These are phyloP conservation scores for Marronus borbonicus DNA, from an alignment of 2,888 invertebrate genomes.

Conservation along the genomic window DNA sequence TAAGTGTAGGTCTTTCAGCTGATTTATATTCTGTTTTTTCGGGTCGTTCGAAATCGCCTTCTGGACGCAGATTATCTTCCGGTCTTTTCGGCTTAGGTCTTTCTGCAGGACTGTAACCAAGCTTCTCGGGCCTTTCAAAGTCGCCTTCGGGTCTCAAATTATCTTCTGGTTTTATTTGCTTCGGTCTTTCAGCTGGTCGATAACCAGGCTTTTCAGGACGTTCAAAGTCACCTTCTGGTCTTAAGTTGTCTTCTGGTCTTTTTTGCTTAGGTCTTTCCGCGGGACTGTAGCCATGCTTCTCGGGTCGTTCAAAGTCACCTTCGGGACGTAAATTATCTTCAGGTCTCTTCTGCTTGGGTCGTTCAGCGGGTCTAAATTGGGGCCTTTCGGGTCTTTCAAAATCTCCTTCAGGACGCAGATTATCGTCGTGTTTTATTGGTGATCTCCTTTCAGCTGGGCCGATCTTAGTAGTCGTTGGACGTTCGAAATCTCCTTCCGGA, in stretches of 20 bases:
- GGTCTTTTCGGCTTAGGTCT: constrained; percentile 72
- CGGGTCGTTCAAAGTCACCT: constrained; percentile 71
- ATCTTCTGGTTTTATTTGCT: constrained; percentile 73
- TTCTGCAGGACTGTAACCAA: constrained; percentile 68
- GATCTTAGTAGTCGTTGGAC: too few species aligned
- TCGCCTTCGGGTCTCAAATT: constrained; percentile 76
- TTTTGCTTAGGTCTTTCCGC: constrained; percentile 71
- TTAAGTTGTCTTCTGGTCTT: constrained; percentile 74
- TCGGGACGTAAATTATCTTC: constrained; percentile 73
- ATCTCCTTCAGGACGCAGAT: constrained; percentile 68
- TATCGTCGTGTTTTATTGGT: constrained; percentile 66
- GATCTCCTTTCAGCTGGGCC: constrained; percentile 63
- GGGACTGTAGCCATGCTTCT: constrained; percentile 65
- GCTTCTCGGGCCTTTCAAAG: constrained; percentile 67
- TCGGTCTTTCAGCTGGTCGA: constrained; percentile 63
- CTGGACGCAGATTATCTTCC: constrained; percentile 72
- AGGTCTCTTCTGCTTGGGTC: constrained; percentile 67
- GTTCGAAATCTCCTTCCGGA: constrained; percentile 66
- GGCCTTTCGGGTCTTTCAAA: constrained; percentile 67
- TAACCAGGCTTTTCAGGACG: constrained; percentile 67
- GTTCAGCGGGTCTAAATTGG: constrained; percentile 68
- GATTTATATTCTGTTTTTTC: constrained; percentile 64
- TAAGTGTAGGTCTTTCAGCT: constrained; percentile 70
- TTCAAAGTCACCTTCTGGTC: constrained; percentile 71
- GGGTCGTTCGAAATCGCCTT: constrained; percentile 72